Conservation (phyloP, 1,140 invertebrate species). For the Euura saliciscinereae region DNA sequence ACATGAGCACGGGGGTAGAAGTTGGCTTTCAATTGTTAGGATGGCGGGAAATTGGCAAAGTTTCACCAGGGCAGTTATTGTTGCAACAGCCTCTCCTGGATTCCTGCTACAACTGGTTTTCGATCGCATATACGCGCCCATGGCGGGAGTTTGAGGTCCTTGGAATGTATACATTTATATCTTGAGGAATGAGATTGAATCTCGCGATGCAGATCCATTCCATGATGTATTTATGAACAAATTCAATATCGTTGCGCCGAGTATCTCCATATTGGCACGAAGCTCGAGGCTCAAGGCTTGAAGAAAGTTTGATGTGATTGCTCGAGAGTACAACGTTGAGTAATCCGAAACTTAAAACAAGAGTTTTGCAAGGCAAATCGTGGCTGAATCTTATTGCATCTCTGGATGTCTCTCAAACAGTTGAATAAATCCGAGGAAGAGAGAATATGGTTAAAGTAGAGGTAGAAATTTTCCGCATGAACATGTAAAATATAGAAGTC, state of each 20-base stretch:
- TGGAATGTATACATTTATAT: too few relatives aligned
- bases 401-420: neutral
- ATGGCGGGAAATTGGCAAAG: neutral
- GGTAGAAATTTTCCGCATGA: neutral
- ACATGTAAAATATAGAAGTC: neutral
- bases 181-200: too few relatives aligned
- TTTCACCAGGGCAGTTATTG: neutral
- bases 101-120: too few relatives aligned
- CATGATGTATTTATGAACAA: neutral
- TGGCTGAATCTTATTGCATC: slow-evolving; percentile 2
- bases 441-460: neutral
- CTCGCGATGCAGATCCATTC: too few relatives aligned
- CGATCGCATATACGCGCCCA: too few relatives aligned
- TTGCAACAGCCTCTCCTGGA: neutral
- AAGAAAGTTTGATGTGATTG: neutral
- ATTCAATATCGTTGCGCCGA: neutral
- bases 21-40: neutral
- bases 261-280: neutral
- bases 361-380: slow-evolving; percentile 5
- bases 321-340: neutral
- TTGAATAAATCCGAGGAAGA: neutral
- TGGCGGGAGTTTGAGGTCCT: too few relatives aligned
- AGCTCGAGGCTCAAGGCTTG: neutral
- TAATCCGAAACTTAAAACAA: slow-evolving; percentile 6
- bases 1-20: neutral